Evolutionary conservation across 1,140 invertebrate species (phyloP).

Genomic region (Apolygus lucorum): DNA sequence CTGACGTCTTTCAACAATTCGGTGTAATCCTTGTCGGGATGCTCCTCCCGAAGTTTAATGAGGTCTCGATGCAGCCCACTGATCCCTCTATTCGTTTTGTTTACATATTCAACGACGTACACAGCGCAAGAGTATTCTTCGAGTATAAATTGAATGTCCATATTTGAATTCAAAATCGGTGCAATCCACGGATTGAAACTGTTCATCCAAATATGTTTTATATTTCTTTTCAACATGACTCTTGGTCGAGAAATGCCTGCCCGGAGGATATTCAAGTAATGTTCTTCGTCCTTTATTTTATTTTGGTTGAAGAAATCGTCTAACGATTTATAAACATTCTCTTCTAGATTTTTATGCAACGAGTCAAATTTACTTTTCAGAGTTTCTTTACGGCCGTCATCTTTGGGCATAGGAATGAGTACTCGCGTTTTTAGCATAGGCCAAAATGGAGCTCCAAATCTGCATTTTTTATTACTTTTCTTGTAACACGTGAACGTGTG

Average conservation of each 20-base stretch:
- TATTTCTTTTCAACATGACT: constrained; percentile 35
- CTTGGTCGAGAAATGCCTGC: constrained; percentile 35
- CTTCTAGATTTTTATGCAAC: constrained; percentile 32
- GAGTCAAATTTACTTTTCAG: constrained; percentile 36
- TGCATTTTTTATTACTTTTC: constrained; percentile 36
- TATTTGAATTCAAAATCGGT: constrained; percentile 36
- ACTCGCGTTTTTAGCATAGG: constrained; percentile 34
- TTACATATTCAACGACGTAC: constrained; percentile 39
- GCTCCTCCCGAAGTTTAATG: constrained; percentile 36
- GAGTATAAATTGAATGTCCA: constrained; percentile 40
- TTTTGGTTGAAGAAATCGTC: background rate
- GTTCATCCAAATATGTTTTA: constrained; percentile 36
- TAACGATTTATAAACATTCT: background rate
- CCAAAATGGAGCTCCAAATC: constrained; percentile 34
- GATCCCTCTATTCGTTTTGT: constrained; percentile 39
- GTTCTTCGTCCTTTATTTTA: background rate
- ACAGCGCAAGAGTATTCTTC: constrained; percentile 40
- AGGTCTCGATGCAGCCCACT: constrained; percentile 38
- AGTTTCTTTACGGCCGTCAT: constrained; percentile 34
- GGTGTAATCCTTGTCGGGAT: constrained; percentile 34
- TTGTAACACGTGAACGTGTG: constrained; percentile 39
- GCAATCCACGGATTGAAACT: constrained; percentile 38
- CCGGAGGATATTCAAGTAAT: constrained; percentile 37
- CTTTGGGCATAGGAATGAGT: constrained; percentile 35
- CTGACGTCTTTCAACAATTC: constrained; percentile 36